Percentiles rank a stretch among this genome's conserved stretches.
These are phyloP conservation scores for Myripristis murdjan DNA, from an alignment of 2,797 vertebrate genomes.

Conservation along the genomic window DNA sequence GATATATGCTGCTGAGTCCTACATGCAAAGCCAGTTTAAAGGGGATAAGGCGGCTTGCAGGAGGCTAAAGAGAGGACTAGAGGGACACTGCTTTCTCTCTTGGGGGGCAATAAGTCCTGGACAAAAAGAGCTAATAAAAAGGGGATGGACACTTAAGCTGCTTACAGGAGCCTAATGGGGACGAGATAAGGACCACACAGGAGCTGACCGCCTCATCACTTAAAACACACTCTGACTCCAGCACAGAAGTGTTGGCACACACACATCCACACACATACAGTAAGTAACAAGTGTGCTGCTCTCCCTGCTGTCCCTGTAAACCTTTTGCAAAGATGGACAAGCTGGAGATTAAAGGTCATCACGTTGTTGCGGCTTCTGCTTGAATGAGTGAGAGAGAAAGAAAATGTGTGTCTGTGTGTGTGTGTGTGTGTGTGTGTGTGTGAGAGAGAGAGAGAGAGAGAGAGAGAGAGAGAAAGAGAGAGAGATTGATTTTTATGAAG, in stretches of 20 bases:
- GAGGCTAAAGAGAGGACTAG: slow-evolving; percentile 6
- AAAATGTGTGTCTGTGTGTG: too few relatives aligned
- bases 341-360: slow-evolving; percentile 25
- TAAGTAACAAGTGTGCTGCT: background rate
- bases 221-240: slow-evolving; percentile 42
- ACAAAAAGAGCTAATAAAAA: slow-evolving; percentile 46
- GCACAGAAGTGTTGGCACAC: background rate
- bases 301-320: slow-evolving; percentile 11
- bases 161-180: slow-evolving; percentile 58
- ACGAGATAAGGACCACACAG: slow-evolving; percentile 45
- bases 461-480: too few relatives aligned
- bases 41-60: background rate
- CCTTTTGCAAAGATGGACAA: slow-evolving; percentile 1
- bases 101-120: slow-evolving; percentile 35
- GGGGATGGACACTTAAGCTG: slow-evolving; percentile 53
- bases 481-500: background rate
- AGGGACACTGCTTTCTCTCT: slow-evolving; percentile 10
- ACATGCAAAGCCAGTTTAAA: background rate
- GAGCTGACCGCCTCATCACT: slow-evolving; percentile 44
- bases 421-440: too few relatives aligned
- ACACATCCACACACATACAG: background rate
- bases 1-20: background rate
- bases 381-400: too few relatives aligned
- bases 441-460: too few relatives aligned
- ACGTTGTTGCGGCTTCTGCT: background rate